A percentile compares a stretch with the other conserved stretches of the same genome.
Conservation (phyloP, 1,140 invertebrate genomes). For the Ceratosolen fusciceps region DNA sequence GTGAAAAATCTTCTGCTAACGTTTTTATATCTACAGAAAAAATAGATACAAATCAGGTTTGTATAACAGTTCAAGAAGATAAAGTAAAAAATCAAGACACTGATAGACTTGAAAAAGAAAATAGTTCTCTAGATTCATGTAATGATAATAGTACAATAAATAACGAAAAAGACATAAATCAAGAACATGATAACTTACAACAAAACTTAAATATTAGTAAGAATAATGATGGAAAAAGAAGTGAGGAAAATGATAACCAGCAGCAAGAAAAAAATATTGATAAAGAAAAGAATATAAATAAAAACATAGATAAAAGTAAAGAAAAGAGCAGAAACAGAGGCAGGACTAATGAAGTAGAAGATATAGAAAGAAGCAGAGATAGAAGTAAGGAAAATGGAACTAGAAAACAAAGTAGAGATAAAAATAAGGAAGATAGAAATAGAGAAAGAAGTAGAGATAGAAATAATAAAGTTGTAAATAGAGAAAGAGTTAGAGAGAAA, state of each 20-base stretch:
- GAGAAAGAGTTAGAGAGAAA: background rate
- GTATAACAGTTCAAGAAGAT: background rate
- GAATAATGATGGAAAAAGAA: background rate
- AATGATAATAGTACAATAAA: background rate
- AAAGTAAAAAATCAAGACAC: background rate
- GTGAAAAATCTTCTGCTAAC: background rate
- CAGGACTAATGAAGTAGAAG: background rate
- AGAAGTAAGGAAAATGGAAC: background rate
- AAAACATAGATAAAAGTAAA: background rate
- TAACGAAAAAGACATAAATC: slow-evolving; percentile 21
- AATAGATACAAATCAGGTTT: background rate
- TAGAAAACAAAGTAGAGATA: no score
- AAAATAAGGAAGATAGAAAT: background rate
- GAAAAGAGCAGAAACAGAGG: no score
- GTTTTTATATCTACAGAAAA: slow-evolving; percentile 2
- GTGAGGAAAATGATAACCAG: background rate
- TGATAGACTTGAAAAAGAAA: background rate
- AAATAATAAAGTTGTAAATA: background rate
- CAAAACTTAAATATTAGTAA: background rate
- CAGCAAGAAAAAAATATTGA: background rate
- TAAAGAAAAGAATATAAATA: background rate
- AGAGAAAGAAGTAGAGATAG: background rate
- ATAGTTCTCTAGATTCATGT: no score
- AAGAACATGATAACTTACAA: slow-evolving; percentile 3
- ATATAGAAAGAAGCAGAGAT: background rate